Base-by-base conservation (phyloP, 2,113 vertebrate species). In the Corythaixoides concolor region DNA sequence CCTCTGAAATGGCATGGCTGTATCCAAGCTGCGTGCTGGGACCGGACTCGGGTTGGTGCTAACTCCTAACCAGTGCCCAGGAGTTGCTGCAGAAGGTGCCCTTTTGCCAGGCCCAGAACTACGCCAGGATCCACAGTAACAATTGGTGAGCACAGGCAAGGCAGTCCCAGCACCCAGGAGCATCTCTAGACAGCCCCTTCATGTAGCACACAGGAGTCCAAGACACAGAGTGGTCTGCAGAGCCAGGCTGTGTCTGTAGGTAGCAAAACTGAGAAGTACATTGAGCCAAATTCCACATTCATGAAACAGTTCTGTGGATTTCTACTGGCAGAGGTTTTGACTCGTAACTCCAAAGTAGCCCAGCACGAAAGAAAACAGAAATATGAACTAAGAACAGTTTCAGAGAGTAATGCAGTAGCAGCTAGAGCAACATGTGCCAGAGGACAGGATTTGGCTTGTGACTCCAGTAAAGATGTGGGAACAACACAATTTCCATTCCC, bases 241-340 rank as follows among this genome's bases (percentile, higher is more conserved):
- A 81, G 60, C 37, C 6, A 0, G 23, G 55, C 35, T 26, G 11
- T 12, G 22, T 8, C 68, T 60, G 59, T 6, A 74, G 59, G 37
- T 7, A 53, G 47, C 41, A 59, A 88, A 85, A 67, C 83, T 35
- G 14, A 78, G 79, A 33, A 85, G 43, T 4, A 70, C 62, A 14
- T 5, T 10, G 33, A 92, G 70, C 30, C 60, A 85, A 85, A 79
- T 39, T 59, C 82, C 21, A 14, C 69, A 32, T 32, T 47, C 0
- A 19, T 19, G 18, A 18, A 92, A 78, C 60, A 67, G 66, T 47
- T 78, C 56, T 62, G n/a, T 10, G 47, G 75, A 72, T 62, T 92
- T 67, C 66, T 78, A 39, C 70, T 67, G 70, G 83, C 75, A 82
- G 83, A 82, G 24, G 50, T 58, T 95, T 94, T 49, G 52, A 74